Evolutionary conservation across 2,797 vertebrate species (phyloP).

Genomic region (Schizopygopsis pylzovi): DNA sequence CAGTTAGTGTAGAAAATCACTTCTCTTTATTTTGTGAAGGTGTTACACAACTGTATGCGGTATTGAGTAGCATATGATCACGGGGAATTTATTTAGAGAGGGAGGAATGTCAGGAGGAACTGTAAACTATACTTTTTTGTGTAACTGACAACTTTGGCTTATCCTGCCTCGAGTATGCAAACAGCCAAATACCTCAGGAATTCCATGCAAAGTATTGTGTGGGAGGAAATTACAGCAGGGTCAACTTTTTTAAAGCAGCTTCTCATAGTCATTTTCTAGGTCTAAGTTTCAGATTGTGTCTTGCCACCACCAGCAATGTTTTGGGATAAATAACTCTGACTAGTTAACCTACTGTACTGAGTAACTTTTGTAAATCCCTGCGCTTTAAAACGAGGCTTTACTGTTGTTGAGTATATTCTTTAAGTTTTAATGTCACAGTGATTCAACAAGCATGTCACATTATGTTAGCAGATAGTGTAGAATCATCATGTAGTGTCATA

Average conservation of each 20-base stretch:
- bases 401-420: background rate
- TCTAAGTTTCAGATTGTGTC: background rate
- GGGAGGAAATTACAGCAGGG: constrained; percentile 8
- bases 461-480: too few relatives aligned
- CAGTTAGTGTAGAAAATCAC: constrained; percentile 41
- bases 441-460: background rate
- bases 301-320: background rate
- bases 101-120: constrained; percentile 50
- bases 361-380: background rate
- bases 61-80: constrained; percentile 58
- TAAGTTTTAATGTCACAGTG: too few relatives aligned
- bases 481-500: background rate
- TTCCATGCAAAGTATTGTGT: constrained; percentile 16
- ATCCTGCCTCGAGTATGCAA: background rate
- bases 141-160: background rate
- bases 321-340: background rate
- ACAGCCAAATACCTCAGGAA: constrained; percentile 12
- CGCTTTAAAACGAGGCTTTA: background rate
- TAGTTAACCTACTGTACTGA: background rate
- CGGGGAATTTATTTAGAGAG: constrained; percentile 57
- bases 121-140: constrained; percentile 37
- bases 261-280: background rate
- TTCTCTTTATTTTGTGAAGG: constrained; percentile 55
- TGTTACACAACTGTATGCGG: constrained; percentile 56
- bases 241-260: background rate